Base-by-base conservation (phyloP, 2,113 vertebrate species). In the Pelmatolapia mariae region DNA sequence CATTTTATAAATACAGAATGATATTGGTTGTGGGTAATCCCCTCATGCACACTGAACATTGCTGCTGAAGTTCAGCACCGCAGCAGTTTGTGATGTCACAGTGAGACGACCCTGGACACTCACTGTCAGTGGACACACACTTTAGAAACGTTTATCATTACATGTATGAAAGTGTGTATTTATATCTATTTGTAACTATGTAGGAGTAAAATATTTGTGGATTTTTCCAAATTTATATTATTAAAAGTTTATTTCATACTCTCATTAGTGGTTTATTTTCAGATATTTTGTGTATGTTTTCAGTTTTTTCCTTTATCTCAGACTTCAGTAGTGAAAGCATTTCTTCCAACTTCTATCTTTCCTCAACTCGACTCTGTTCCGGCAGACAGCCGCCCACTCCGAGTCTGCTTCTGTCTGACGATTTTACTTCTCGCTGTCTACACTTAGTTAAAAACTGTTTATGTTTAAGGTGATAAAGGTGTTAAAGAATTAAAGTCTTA, bases 1-100 rank as follows among this genome's bases (percentile, higher is more conserved):
- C n/a, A 2, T 38, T 33, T 71, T 5, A 10, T 38, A 13, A 52
- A 31, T 22, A 10, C 43, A 29, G 36, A 81, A 45, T 18, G n/a
- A 33, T 24, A 19, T 22, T 79, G 78, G 52, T 71, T 87, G 36
- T 53, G 63, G 76, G 80, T 56, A 53, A 38, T 47, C 82, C 73
- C 80, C 85, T 47, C 10, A 7, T 38, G 79, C 57, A 3, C 26
- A 6, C 10, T 31, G 83, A 43, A 50, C 24, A 36, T 16, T 16
- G 73, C 54, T 86, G 59, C 82, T 56, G 71, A 31, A 61, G 57
- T 76, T 87, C 85, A 82, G 86, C 88, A 86, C 90, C 59, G 83
- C 63, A 90, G 90, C 86, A 29, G n/a, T 83, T 68, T 85, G 56
- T 79, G 59, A 7, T 53, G 22, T 79, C 79, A 68, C 85, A 47